Percentiles rank a stretch among this genome's conserved stretches.
Conservation (phyloP, 1,140 invertebrate species). For the Drosophila prosaltans region DNA sequence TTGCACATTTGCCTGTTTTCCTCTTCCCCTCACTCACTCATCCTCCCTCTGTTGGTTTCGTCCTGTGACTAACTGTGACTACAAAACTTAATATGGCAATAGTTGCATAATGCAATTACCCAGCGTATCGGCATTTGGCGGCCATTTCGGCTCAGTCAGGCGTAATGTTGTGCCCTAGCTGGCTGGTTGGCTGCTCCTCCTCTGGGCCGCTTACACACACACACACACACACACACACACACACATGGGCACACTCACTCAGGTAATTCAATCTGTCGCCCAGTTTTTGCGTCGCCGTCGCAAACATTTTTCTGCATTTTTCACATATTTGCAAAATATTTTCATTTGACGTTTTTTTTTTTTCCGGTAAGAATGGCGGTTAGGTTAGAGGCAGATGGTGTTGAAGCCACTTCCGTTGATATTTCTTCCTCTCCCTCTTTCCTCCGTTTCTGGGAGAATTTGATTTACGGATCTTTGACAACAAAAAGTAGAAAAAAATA, state of each 20-base stretch:
- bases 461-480: neutral
- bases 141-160: slow-evolving; percentile 42
- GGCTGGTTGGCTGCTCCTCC: neutral
- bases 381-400: slow-evolving; percentile 17
- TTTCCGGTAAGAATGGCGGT: slow-evolving; percentile 3
- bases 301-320: slow-evolving; percentile 66
- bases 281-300: slow-evolving; percentile 51
- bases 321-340: slow-evolving; percentile 22
- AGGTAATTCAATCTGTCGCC: slow-evolving; percentile 79
- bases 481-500: neutral
- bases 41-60: neutral
- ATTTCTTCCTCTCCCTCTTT: neutral
- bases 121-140: slow-evolving; percentile 64
- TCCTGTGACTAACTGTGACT: slow-evolving; percentile 52
- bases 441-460: neutral
- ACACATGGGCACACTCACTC: neutral
- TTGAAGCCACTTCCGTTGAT: neutral
- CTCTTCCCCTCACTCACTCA: slow-evolving; percentile 1
- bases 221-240: neutral
- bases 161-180: slow-evolving; percentile 42
- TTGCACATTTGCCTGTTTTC: slow-evolving; percentile 34
- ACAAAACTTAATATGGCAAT: slow-evolving; percentile 77
- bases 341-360: slow-evolving; percentile 13
- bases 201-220: neutral
- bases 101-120: slow-evolving; percentile 81